Evolutionary conservation across 2,113 vertebrate species (phyloP).

Genomic region (Actenoides hombroni): DNA sequence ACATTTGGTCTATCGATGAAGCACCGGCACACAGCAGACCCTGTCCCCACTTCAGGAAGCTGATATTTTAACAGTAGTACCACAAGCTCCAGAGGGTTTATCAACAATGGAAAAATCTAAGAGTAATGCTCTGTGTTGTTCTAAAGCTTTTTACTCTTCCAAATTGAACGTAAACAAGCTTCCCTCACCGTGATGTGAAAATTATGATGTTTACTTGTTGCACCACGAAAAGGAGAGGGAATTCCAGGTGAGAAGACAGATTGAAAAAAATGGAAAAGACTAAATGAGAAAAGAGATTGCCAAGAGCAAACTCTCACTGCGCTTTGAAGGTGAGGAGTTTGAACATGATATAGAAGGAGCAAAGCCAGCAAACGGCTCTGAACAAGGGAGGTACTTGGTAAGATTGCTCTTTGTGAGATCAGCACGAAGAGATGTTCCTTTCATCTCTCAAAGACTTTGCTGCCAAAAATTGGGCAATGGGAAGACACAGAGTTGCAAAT

Average conservation of each 20-base stretch:
- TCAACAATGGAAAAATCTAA: neutral
- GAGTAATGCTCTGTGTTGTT: neutral
- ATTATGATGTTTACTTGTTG: neutral
- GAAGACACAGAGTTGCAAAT: slow-evolving; percentile 4
- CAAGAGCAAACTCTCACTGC: slow-evolving; percentile 1
- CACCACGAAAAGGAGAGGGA: neutral
- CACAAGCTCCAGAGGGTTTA: neutral
- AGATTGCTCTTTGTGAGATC: slow-evolving; percentile 31
- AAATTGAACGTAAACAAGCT: neutral
- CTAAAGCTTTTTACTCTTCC: neutral
- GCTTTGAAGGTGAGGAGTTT: slow-evolving; percentile 50
- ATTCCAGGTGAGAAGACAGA: slow-evolving; percentile 18
- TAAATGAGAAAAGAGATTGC: slow-evolving; percentile 26
- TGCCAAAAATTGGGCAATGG: slow-evolving; percentile 8
- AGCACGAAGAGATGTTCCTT: slow-evolving; percentile 22
- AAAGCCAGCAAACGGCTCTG: neutral
- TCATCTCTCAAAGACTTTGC: slow-evolving; percentile 29
- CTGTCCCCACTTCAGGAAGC: neutral
- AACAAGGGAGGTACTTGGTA: slow-evolving; percentile 13
- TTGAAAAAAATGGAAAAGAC: neutral
- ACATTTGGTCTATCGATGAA: neutral
- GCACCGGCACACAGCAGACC: neutral
- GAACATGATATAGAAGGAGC: slow-evolving; percentile 19
- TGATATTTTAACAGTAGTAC: neutral
- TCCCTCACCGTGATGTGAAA: neutral